Evolutionary conservation across 92 coral and sea anemone genomes (phyloP), one percentile per base, ranked within the genome.

Genomic region (Bergia puertoricense): DNA sequence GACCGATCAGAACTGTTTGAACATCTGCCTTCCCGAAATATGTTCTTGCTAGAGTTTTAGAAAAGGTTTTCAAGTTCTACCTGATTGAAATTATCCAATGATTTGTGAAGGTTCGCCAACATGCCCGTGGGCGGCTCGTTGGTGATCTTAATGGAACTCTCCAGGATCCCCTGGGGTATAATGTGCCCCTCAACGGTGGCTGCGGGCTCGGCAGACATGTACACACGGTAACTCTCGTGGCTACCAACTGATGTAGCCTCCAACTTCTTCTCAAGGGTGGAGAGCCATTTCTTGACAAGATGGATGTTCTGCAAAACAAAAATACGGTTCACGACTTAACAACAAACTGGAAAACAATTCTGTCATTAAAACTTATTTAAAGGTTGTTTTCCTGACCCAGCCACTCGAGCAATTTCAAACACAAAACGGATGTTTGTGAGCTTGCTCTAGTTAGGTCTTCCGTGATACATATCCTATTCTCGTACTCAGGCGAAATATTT

Each of bases 41-140:
- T 3, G 43, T 1, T 13, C 79, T 82, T 20, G 37, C 65, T n/a
- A 37, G 41, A 67, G 38, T 43, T 72, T 14, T 85, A 36, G 23
- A 42, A 36, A 43, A 65, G 23, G 46, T 67, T 39, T 30, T 3
- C 73, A 83, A 16, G 72, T 42, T 50, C 1, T 66, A 97, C 99
- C 99, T 97, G 99, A 44, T 91, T 93, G 81, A 97, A 97, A 95
- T 97, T 97, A 82, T 97, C 96, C 85, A 97, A 85, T 36, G 99
- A 85, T 92, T 97, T 94, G 83, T 97, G 99, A 42, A 97, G 92
- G 88, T 97, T 97, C 42, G 99, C 99, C 93, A 86, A 38, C 99
- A 97, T 97, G 56, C 99, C 99, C 65, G 99, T 97, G 11, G 99
- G 99, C n/a, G 99, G 99, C 90, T 97, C 99, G 88, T 97, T 97